These are phyloP conservation scores for Apamea epomidion DNA, from an alignment of 2,888 invertebrate species.

Conservation along the genomic window DNA sequence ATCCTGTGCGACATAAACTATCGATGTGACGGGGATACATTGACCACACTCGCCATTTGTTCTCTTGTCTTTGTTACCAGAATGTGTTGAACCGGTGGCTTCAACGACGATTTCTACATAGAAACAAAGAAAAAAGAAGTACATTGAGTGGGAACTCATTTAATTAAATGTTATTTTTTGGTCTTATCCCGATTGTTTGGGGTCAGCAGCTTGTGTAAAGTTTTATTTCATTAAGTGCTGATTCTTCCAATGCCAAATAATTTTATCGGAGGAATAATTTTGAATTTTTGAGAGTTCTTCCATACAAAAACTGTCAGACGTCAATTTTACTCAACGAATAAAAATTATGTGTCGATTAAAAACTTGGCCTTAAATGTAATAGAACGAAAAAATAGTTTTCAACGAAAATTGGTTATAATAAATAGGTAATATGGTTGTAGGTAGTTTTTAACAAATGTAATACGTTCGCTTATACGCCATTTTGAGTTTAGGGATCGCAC, in stretches of 20 bases:
- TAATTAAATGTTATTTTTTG: background rate
- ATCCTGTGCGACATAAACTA: slow-evolving; percentile 47
- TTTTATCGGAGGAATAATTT: too few species aligned
- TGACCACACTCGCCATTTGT: slow-evolving; percentile 44
- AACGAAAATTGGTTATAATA: background rate
- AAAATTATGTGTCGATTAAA: too few species aligned
- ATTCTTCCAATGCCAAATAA: too few species aligned
- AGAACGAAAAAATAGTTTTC: background rate
- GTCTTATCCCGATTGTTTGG: background rate
- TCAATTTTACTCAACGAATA: too few species aligned
- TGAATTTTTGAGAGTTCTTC: too few species aligned
- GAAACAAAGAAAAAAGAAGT: too few species aligned
- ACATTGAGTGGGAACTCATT: background rate
- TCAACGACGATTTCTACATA: too few species aligned
- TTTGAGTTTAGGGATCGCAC: background rate
- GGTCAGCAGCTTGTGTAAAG: background rate
- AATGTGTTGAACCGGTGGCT: background rate
- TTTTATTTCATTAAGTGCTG: background rate
- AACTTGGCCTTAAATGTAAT: background rate
- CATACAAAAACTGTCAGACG: too few species aligned
- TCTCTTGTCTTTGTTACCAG: slow-evolving; percentile 1
- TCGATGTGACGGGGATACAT: slow-evolving; percentile 37
- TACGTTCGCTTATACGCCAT: background rate
- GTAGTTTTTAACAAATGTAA: background rate
- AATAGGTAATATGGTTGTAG: background rate